phyloP scores from a whole-genome alignment of 2,888 invertebrate genomes.

The Morinoia aosen region DNA sequence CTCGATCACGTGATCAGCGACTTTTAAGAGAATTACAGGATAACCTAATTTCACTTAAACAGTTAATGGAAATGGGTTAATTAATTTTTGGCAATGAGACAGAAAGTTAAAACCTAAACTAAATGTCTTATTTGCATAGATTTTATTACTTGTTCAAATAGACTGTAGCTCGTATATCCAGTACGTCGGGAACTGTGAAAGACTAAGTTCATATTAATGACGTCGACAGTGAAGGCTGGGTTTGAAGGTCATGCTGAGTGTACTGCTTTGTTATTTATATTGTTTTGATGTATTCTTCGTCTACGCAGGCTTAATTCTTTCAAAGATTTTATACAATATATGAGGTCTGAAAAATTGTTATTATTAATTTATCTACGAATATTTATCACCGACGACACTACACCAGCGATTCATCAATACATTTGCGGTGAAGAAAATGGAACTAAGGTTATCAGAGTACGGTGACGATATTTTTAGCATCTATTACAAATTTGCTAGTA shows the following conservation, averaged over 20 bases:
- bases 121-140: background rate
- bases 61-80: background rate
- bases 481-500: too few species aligned
- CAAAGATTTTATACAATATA: background rate
- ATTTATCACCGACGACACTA: too few species aligned
- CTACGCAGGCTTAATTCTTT: background rate
- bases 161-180: background rate
- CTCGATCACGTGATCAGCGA: conserved; percentile 64
- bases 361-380: too few species aligned
- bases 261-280: background rate
- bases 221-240: background rate
- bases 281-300: background rate
- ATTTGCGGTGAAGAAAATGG: too few species aligned
- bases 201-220: background rate
- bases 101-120: background rate
- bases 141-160: background rate
- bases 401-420: too few species aligned
- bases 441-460: too few species aligned
- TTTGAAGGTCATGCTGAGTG: background rate
- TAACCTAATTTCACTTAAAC: background rate
- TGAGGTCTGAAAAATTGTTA: too few species aligned
- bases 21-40: background rate
- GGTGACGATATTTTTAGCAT: too few species aligned
- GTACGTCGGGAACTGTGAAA: background rate
- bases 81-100: background rate